Evolutionary conservation across 2,113 vertebrate species (phyloP).

Genomic region (Peromyscus californicus): DNA sequence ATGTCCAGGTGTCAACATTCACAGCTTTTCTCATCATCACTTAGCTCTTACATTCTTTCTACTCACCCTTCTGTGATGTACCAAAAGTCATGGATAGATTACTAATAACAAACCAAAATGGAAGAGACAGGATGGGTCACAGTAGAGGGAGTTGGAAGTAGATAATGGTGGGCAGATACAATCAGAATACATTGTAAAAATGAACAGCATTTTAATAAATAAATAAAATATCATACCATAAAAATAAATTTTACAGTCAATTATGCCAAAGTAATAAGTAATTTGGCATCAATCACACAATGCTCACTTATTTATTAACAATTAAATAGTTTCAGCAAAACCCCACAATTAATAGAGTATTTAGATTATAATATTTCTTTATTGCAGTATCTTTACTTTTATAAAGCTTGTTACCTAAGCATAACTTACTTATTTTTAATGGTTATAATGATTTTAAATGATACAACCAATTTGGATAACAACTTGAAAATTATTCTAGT

Average conservation of each 20-base stretch:
- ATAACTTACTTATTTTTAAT: not conserved
- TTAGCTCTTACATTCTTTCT: not conserved
- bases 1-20: no score
- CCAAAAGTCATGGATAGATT: not conserved
- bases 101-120: not conserved
- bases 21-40: not conserved
- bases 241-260: not conserved
- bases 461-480: not conserved
- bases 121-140: not conserved
- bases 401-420: not conserved
- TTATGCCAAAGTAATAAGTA: not conserved
- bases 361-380: not conserved
- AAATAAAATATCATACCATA: not conserved
- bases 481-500: not conserved
- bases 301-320: constrained; percentile 45
- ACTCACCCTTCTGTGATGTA: not conserved
- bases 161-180: not conserved
- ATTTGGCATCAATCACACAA: not conserved
- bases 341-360: not conserved
- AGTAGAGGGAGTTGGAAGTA: not conserved
- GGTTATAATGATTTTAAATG: not conserved
- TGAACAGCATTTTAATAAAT: not conserved
- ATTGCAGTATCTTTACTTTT: not conserved
- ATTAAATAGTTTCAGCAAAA: not conserved
- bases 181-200: not conserved